Evolutionary conservation across 2,113 vertebrate species (phyloP).

Genomic region (Sturnira hondurensis): DNA sequence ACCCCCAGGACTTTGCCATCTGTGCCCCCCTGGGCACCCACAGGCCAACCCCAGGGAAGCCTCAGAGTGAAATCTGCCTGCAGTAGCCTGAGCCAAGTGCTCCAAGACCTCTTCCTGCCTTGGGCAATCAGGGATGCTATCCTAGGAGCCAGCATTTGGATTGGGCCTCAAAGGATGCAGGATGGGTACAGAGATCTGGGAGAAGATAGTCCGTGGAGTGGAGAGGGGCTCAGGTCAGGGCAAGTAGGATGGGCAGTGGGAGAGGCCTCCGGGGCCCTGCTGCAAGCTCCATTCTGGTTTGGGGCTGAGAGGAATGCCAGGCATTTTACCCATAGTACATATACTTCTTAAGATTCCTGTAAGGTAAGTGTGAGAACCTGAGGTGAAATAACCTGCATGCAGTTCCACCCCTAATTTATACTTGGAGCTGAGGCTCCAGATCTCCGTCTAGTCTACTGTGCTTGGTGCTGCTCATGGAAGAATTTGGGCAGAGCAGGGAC

Average conservation of each 20-base stretch:
- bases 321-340: constrained; percentile 12
- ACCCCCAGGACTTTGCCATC: background rate
- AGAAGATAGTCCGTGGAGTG: background rate
- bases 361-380: constrained; percentile 34
- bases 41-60: background rate
- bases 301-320: constrained; percentile 3
- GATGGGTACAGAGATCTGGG: background rate
- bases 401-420: constrained; percentile 33
- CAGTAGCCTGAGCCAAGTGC: constrained; percentile 15
- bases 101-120: background rate
- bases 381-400: constrained; percentile 29
- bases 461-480: constrained; percentile 19
- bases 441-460: background rate
- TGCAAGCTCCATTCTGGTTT: constrained; percentile 8
- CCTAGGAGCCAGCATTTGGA: constrained; percentile 2
- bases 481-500: constrained; percentile 40
- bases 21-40: background rate
- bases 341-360: constrained; percentile 44
- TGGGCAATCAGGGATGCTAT: background rate
- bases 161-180: constrained; percentile 28
- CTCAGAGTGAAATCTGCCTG: constrained; percentile 35
- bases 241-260: background rate
- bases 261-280: background rate
- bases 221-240: background rate
- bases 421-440: constrained; percentile 28